Evolutionary conservation across 2,113 vertebrate genomes (phyloP).

Genomic region (Hemichromis elongatus): DNA sequence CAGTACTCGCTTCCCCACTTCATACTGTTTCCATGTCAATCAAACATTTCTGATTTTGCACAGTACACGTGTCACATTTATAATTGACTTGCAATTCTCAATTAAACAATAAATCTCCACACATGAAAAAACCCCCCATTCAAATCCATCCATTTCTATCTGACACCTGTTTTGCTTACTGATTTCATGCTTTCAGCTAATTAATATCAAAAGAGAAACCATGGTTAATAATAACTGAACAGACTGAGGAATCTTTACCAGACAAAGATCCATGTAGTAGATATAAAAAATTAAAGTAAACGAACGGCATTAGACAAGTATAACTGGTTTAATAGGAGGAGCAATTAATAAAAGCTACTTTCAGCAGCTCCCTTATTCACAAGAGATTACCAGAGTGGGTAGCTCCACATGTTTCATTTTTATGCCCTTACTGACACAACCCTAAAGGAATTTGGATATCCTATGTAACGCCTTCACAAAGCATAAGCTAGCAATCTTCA

Average conservation of each 20-base stretch:
- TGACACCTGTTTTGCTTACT: background rate
- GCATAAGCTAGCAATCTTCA: too few species aligned
- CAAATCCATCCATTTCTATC: background rate
- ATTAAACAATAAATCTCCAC: background rate
- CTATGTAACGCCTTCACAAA: too few species aligned
- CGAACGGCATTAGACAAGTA: background rate
- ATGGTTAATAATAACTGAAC: background rate
- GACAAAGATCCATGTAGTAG: background rate
- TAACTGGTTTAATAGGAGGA: background rate
- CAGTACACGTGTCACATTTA: background rate
- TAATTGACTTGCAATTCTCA: background rate
- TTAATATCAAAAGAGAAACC: background rate
- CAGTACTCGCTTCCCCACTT: background rate
- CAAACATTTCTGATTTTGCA: background rate
- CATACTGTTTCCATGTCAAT: background rate
- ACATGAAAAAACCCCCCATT: background rate
- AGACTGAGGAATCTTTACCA: background rate
- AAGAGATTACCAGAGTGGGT: background rate
- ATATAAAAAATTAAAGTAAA: background rate
- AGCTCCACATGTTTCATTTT: background rate
- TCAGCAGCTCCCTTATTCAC: background rate
- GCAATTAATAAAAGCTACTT: background rate
- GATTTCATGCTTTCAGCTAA: background rate
- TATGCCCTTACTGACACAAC: background rate
- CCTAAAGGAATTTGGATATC: background rate